phyloP scores from a whole-genome alignment of 2,113 vertebrate species.

The Pongo abelii region DNA sequence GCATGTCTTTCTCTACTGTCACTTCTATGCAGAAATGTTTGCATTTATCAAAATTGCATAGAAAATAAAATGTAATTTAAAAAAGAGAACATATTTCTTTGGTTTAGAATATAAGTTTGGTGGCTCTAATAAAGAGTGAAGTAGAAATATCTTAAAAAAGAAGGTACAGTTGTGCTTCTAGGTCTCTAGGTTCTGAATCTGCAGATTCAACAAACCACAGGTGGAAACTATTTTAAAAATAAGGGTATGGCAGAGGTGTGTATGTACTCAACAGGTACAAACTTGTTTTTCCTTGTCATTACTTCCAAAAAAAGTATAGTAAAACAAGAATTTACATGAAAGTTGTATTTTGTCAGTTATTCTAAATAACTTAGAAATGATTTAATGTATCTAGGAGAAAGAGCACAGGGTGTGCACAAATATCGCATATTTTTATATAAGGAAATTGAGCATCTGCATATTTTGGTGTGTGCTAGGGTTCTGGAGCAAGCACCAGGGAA shows the following conservation, averaged over 20 bases:
- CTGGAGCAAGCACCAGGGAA: background rate
- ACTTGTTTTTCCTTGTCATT: background rate
- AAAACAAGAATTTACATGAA: background rate
- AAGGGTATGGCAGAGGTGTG: background rate
- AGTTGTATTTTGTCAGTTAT: background rate
- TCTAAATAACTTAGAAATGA: background rate
- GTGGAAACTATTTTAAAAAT: background rate
- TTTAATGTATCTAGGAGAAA: background rate
- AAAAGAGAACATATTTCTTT: background rate
- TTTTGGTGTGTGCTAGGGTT: background rate
- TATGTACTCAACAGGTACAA: background rate
- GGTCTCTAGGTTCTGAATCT: background rate
- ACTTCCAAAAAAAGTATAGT: background rate
- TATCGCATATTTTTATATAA: background rate
- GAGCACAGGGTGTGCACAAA: background rate
- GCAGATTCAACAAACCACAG: background rate
- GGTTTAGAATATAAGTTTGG: background rate
- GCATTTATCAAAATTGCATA: background rate
- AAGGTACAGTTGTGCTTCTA: background rate
- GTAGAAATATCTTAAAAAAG: background rate
- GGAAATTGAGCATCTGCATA: background rate
- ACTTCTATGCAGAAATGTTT: background rate
- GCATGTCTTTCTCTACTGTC: background rate
- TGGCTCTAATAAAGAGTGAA: background rate
- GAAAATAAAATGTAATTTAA: background rate